phyloP scores from a whole-genome alignment of 2,797 vertebrate species.

The Dallia pectoralis region DNA sequence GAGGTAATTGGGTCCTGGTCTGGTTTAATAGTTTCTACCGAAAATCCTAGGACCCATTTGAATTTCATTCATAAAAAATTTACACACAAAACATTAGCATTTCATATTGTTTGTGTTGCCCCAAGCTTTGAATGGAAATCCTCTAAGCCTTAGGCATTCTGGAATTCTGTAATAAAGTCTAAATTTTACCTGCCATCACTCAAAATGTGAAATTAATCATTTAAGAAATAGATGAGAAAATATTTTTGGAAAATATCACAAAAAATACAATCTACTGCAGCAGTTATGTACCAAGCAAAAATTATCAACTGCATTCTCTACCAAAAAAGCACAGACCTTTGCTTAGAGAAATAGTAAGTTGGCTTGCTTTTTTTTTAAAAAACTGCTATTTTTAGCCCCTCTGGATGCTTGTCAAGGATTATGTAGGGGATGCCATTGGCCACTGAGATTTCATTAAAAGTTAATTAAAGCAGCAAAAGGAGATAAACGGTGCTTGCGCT shows the following conservation, averaged over 20 bases:
- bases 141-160: too few species aligned
- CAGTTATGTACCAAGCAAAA: neutral
- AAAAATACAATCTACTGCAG: neutral
- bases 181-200: too few species aligned
- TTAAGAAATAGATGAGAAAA: neutral
- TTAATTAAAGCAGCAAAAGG: neutral
- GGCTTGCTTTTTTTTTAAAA: neutral
- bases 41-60: too few species aligned
- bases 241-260: neutral
- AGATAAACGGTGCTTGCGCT: conserved; percentile 8
- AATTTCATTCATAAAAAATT: too few species aligned
- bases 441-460: conserved; percentile 14
- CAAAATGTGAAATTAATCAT: too few species aligned
- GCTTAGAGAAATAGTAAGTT: neutral
- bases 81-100: too few species aligned
- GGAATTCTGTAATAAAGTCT: too few species aligned
- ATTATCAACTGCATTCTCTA: neutral
- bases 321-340: neutral
- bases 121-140: too few species aligned
- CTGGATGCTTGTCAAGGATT: neutral
- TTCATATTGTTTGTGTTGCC: too few species aligned
- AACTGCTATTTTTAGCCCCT: neutral
- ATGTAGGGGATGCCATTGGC: neutral
- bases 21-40: too few species aligned
- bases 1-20: too few species aligned